A percentile compares a stretch with the other conserved stretches of the same genome.
phyloP scores from a whole-genome alignment of 2,797 vertebrate species.

The Lemur catta region DNA sequence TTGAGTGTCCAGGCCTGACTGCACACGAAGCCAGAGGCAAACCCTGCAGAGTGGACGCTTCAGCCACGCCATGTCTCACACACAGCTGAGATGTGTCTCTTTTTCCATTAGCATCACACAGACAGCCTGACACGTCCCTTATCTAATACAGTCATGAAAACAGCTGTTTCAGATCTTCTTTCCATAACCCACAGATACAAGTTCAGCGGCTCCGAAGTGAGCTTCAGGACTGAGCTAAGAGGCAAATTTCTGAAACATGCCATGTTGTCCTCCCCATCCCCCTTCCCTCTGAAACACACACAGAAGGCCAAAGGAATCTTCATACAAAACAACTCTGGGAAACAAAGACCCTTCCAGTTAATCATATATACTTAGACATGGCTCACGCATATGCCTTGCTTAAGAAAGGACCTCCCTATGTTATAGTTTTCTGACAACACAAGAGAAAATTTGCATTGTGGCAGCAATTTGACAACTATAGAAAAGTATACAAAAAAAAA shows the following conservation, averaged over 20 bases:
- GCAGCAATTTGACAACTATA: background rate
- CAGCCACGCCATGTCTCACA: background rate
- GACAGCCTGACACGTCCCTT: background rate
- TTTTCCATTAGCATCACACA: background rate
- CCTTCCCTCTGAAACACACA: background rate
- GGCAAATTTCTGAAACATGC: background rate
- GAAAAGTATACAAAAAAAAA: background rate
- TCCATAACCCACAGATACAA: background rate
- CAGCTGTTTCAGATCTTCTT: background rate
- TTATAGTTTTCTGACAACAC: background rate
- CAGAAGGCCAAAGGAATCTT: background rate
- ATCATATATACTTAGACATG: background rate
- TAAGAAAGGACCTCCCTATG: background rate
- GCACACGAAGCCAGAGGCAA: too few relatives aligned
- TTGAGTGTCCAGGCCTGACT: background rate
- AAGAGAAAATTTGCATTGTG: background rate
- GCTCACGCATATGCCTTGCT: background rate
- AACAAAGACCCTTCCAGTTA: background rate
- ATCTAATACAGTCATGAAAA: background rate
- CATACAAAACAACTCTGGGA: background rate
- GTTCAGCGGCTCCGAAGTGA: background rate
- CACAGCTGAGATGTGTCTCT: background rate
- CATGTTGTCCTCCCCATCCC: accelerated
- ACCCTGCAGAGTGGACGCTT: background rate
- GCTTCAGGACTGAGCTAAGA: background rate